These are phyloP conservation scores for Platalea minor DNA, from an alignment of 2,797 vertebrate genomes.

Conservation along the genomic window DNA sequence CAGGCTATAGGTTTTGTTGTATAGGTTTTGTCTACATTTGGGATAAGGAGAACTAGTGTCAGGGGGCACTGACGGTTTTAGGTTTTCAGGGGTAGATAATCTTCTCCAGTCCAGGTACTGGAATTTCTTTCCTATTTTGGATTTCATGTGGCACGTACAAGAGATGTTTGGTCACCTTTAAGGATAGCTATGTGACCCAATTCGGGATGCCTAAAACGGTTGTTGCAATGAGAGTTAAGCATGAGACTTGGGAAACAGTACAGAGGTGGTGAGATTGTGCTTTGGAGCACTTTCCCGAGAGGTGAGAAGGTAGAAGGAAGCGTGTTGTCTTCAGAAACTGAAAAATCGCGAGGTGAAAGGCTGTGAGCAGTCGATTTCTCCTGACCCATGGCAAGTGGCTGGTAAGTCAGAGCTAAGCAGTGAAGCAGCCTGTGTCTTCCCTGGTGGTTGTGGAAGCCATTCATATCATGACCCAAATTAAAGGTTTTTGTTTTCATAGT, in stretches of 20 bases:
- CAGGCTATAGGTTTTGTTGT: background rate
- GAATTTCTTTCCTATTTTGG: background rate
- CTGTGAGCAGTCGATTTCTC: background rate
- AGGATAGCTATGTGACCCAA: fast-evolving
- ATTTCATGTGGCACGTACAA: background rate
- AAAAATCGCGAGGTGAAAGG: background rate
- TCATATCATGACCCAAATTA: conserved; percentile 21
- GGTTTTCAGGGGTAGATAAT: background rate
- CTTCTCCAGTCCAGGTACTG: background rate
- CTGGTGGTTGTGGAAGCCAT: background rate
- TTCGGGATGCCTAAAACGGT: background rate
- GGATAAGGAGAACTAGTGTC: background rate
- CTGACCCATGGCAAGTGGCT: background rate
- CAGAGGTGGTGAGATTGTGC: background rate
- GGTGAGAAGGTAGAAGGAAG: background rate
- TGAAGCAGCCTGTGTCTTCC: background rate
- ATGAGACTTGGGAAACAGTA: background rate
- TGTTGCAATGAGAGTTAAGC: background rate
- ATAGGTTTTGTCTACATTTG: background rate
- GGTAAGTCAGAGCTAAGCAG: background rate
- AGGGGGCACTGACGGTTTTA: background rate
- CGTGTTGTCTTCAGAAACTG: background rate
- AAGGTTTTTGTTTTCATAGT: conserved; percentile 40
- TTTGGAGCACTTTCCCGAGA: background rate
- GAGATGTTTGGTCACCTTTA: background rate